Base-by-base conservation (phyloP, 2,113 vertebrate species). In the Hoplias malabaricus region DNA sequence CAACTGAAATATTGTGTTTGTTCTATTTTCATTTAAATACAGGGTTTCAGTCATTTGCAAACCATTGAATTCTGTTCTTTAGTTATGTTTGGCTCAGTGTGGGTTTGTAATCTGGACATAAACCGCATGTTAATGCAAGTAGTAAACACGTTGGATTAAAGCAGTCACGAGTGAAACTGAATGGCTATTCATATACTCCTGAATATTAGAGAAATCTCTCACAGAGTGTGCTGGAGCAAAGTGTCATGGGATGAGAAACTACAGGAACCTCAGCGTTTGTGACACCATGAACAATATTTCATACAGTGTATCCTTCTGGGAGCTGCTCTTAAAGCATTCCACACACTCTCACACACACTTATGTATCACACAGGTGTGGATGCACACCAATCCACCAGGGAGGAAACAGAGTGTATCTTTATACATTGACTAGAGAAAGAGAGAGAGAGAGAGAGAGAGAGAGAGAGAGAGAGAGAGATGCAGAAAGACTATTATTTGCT, bases 331-430 rank as follows among this genome's bases (percentile, higher is more conserved):
- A 36, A n/a, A 50, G 57, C 14, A 36, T 34, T 48, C 23, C 36
- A 67, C 40, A 46, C 27, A 36, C 31, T 62, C 29, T n/a, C 50
- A 34, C 71, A 74, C 42, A 69, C 63, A 25, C 42, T 29, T 53
- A 63, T 62, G 33, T 63, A 54, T 50, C 76, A 68, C 34, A 56
- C 34, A 63, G 59, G 71, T 74, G 50, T 75, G 34, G 13, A 54
- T 34, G 36, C 42, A 63, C 9, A 65, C 6, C 11, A 62, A 61
- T 34, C 34, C 46, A 38, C 14, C n/a, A n/a, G 34, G 12, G 31
- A 43, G 56, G n/a, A 74, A 63, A 63, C 27, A 46, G 59, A 34
- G 59, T 63, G 56, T 73, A n/a, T 50, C 72, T 65, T 34, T 12
- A 38, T 40, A 63, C 59, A 19, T 12, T 73, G 43, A 67, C 33